These are phyloP conservation scores for Poecilia picta DNA, from an alignment of 2,797 vertebrate species.

Conservation along the genomic window DNA sequence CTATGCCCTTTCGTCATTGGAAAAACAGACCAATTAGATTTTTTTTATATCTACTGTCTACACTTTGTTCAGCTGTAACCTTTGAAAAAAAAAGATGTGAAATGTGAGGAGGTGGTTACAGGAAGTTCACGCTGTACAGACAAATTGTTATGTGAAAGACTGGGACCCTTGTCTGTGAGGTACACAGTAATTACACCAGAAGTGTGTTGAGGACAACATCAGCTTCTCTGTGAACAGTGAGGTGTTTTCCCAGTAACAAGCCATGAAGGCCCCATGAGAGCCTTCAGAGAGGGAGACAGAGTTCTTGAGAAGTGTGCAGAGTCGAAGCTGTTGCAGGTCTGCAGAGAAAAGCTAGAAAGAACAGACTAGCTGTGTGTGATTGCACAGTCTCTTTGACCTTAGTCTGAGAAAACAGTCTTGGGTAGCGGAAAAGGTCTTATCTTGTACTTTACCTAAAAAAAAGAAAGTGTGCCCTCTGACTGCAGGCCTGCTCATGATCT, in stretches of 20 bases:
- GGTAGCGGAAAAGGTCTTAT: background rate
- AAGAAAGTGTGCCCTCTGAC: background rate
- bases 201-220: background rate
- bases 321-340: background rate
- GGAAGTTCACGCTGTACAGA: conserved; percentile 1
- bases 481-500: background rate
- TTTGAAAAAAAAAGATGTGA: background rate
- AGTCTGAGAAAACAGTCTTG: conserved; percentile 1
- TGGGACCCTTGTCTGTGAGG: background rate
- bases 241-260: conserved; percentile 4
- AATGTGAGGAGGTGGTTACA: background rate
- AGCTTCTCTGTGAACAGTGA: background rate
- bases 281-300: background rate
- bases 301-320: background rate
- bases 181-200: background rate
- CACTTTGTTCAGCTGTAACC: background rate
- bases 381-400: background rate
- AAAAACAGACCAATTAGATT: background rate
- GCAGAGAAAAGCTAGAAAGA: background rate
- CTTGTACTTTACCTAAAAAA: background rate
- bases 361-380: background rate
- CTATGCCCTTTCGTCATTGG: background rate
- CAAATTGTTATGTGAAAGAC: background rate
- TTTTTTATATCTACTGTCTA: background rate
- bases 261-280: background rate